These are phyloP conservation scores for Heliconius eleuchia DNA, from an alignment of 1,140 invertebrate genomes.

Conservation along the genomic window DNA sequence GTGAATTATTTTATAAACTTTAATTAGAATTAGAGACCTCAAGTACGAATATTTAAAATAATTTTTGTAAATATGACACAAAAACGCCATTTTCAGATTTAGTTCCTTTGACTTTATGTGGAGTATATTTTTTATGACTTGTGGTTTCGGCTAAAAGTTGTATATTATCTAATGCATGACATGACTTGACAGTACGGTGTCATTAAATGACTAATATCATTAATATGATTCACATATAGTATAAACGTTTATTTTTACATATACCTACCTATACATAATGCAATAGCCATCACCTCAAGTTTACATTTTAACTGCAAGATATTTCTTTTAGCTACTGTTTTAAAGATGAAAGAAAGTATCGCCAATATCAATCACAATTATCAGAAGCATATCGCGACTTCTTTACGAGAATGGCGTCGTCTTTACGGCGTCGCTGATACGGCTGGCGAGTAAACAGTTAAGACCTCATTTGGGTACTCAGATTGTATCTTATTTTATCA, in stretches of 20 bases:
- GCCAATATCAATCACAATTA: background rate
- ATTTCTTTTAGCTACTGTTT: background rate
- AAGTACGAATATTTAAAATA: too few relatives aligned
- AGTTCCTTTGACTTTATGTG: too few relatives aligned
- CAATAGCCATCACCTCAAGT: too few relatives aligned
- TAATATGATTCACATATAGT: background rate
- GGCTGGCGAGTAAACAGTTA: constrained; percentile 31
- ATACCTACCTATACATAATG: too few relatives aligned
- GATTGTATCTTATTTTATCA: constrained; percentile 36
- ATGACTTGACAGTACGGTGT: too few relatives aligned
- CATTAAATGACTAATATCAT: background rate
- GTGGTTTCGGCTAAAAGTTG: too few relatives aligned
- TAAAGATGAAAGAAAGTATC: background rate
- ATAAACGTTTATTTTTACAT: background rate
- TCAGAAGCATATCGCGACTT: background rate
- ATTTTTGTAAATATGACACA: too few relatives aligned
- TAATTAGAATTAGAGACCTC: too few relatives aligned
- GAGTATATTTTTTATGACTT: too few relatives aligned
- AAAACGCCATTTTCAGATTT: too few relatives aligned
- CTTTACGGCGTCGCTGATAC: background rate
- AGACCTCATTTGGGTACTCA: constrained; percentile 34
- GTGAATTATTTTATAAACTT: too few relatives aligned
- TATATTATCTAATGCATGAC: too few relatives aligned
- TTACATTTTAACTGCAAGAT: background rate
- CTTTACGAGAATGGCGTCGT: background rate